Percentiles rank a stretch among this genome's conserved stretches.
Evolutionary conservation across 1,140 invertebrate species (phyloP).

Genomic region (Lordiphosa mommai): DNA sequence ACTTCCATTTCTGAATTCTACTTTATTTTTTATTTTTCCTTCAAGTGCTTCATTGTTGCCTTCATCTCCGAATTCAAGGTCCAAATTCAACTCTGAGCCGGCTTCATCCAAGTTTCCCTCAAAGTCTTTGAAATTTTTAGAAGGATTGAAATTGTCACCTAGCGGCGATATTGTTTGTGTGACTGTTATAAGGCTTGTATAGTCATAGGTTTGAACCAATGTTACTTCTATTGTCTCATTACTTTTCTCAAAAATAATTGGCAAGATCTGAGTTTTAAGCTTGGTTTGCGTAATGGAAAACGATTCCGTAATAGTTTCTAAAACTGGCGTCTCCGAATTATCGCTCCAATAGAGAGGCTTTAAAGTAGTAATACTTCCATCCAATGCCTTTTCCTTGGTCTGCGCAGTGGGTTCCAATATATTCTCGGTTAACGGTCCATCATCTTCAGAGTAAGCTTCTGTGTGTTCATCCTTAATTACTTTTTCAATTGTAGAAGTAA

Average conservation of each 20-base stretch:
- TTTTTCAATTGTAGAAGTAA: slow-evolving; percentile 90
- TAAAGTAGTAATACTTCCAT: slow-evolving; percentile 89
- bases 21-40: slow-evolving; percentile 74
- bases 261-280: slow-evolving; percentile 92
- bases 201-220: slow-evolving; percentile 92
- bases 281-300: slow-evolving; percentile 93
- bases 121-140: slow-evolving; percentile 89
- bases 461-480: slow-evolving; percentile 83
- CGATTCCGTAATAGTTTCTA: slow-evolving; percentile 93
- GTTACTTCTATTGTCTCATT: slow-evolving; percentile 88
- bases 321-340: slow-evolving; percentile 87
- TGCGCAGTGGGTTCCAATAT: slow-evolving; percentile 89
- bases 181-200: slow-evolving; percentile 91
- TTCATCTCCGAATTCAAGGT: slow-evolving; percentile 91
- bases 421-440: slow-evolving; percentile 91
- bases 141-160: slow-evolving; percentile 85
- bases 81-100: slow-evolving; percentile 91
- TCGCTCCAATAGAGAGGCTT: slow-evolving; percentile 88
- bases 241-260: slow-evolving; percentile 85
- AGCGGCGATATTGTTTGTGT: slow-evolving; percentile 93
- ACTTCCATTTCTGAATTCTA: slow-evolving; percentile 22
- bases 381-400: slow-evolving; percentile 86
- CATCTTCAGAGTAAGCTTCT: slow-evolving; percentile 80
- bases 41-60: slow-evolving; percentile 85
- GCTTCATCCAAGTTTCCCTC: slow-evolving; percentile 92